Evolutionary conservation across 2,888 invertebrate genomes (phyloP).

Genomic region (Blastobasis adustella): DNA sequence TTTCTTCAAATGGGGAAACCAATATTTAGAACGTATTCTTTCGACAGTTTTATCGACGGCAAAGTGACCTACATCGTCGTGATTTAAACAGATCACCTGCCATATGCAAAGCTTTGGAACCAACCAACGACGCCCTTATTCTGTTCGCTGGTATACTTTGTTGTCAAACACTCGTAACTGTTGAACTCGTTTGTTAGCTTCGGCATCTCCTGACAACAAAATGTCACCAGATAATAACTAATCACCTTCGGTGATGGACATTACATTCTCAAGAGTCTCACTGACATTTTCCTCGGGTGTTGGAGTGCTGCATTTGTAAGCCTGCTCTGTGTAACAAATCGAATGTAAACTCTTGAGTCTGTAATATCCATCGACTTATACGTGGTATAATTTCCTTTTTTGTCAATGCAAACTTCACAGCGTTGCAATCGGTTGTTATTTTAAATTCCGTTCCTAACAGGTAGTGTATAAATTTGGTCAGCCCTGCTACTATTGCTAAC

Average conservation of each 20-base stretch:
- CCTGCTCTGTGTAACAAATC: slow-evolving; percentile 9
- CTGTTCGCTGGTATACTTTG: slow-evolving; percentile 21
- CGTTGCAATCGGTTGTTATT: slow-evolving; percentile 12
- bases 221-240: too few species aligned
- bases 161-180: slow-evolving; percentile 18
- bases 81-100: slow-evolving; percentile 19
- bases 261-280: too few species aligned
- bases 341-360: slow-evolving; percentile 9
- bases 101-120: slow-evolving; percentile 22
- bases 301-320: slow-evolving; percentile 9
- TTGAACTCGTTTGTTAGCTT: too few species aligned
- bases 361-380: slow-evolving; percentile 13
- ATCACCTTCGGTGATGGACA: too few species aligned
- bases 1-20: slow-evolving; percentile 15
- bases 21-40: slow-evolving; percentile 11
- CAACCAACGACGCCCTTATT: slow-evolving; percentile 21
- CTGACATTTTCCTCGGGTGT: too few species aligned
- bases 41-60: slow-evolving; percentile 22
- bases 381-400: slow-evolving; percentile 13
- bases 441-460: slow-evolving; percentile 6
- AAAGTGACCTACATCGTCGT: slow-evolving; percentile 29
- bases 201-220: too few species aligned
- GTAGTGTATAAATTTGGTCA: slow-evolving; percentile 12
- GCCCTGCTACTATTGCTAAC: slow-evolving; percentile 11
- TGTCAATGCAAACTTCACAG: slow-evolving; percentile 9